These are phyloP conservation scores for Nasonovia ribisnigri DNA, from an alignment of 2,888 invertebrate species.

Conservation along the genomic window DNA sequence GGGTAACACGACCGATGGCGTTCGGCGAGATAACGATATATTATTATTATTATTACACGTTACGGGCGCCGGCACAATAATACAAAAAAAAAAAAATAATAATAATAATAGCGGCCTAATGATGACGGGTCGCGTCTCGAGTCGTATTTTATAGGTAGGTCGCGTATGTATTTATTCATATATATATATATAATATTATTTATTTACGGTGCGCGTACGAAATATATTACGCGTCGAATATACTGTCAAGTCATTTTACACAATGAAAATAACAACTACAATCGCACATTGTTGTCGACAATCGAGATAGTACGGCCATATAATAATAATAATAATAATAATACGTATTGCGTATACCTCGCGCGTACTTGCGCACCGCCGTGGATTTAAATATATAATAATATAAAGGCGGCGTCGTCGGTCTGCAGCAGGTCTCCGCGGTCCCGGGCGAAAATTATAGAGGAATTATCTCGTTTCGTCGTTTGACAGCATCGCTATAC, in stretches of 20 bases:
- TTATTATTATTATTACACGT: constrained; percentile 15
- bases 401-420: background rate
- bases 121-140: constrained; percentile 31
- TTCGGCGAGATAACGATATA: constrained; percentile 56
- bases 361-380: background rate
- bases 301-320: background rate
- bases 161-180: background rate
- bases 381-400: constrained; percentile 16
- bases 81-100: background rate
- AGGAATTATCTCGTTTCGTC: constrained; percentile 59
- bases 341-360: background rate
- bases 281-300: constrained; percentile 17
- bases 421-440: background rate
- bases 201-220: constrained; percentile 32
- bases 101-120: constrained; percentile 51
- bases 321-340: constrained; percentile 48
- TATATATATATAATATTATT: constrained; percentile 1
- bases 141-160: constrained; percentile 9
- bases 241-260: constrained; percentile 66
- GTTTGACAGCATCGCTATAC: constrained; percentile 19
- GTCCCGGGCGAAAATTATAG: constrained; percentile 50
- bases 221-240: constrained; percentile 25
- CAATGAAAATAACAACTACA: constrained; percentile 66
- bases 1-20: constrained; percentile 44
- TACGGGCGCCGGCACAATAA: constrained; percentile 12